Conservation (phyloP, 2,113 vertebrate genomes). For the Ranitomeya variabilis region DNA sequence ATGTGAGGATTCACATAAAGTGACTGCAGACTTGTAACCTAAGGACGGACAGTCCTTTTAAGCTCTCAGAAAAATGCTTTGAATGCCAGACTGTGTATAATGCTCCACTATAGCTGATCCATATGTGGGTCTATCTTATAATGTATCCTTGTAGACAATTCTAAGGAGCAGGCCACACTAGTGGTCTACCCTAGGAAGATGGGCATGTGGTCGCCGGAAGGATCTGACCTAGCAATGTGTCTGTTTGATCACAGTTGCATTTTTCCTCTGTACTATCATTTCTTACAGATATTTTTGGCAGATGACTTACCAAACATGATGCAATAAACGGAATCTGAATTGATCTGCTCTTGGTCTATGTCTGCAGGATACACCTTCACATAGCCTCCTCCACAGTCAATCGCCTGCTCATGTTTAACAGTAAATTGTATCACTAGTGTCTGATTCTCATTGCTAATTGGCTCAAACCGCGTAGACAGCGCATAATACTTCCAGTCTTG, state of each 20-base stretch:
- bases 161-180: too few relatives aligned
- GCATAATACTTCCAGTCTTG: constrained; percentile 79
- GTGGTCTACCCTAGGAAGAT: too few relatives aligned
- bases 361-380: constrained; percentile 79
- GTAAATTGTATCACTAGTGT: constrained; percentile 77
- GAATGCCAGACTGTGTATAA: too few relatives aligned
- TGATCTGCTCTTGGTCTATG: constrained; percentile 76
- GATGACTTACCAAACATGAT: constrained; percentile 78
- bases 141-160: too few relatives aligned
- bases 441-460: constrained; percentile 77
- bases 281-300: neutral
- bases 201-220: too few relatives aligned
- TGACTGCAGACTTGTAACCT: too few relatives aligned
- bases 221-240: neutral
- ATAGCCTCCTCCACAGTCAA: constrained; percentile 80
- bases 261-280: neutral
- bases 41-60: too few relatives aligned
- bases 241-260: neutral
- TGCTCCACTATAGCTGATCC: too few relatives aligned
- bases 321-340: constrained; percentile 79
- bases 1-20: too few relatives aligned
- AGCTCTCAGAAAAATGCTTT: too few relatives aligned
- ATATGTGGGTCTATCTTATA: too few relatives aligned
- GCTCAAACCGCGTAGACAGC: constrained; percentile 75
- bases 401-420: constrained; percentile 81